These are phyloP conservation scores for Liodrosophila aerea DNA, from an alignment of 2,888 invertebrate species.

Conservation along the genomic window DNA sequence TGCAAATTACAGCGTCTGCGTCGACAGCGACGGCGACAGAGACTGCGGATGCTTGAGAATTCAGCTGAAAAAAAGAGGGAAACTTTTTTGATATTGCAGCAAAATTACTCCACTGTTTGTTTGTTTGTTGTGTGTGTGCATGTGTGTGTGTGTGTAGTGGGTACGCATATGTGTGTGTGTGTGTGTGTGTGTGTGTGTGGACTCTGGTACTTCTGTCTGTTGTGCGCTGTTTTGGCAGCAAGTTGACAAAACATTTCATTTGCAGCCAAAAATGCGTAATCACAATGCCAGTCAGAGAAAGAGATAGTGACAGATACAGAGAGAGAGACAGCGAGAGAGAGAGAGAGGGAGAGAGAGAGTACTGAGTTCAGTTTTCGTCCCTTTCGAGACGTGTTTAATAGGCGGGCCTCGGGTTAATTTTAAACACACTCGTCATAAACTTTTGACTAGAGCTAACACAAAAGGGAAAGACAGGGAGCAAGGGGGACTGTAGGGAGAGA, in stretches of 20 bases:
- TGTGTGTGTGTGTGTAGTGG: constrained; percentile 31
- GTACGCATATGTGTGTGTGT: constrained; percentile 17
- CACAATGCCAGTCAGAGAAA: constrained; percentile 40
- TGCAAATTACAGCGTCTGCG: constrained; percentile 68
- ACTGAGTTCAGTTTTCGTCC: background rate
- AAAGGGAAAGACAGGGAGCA: background rate
- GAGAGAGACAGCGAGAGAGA: background rate
- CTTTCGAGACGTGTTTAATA: constrained; percentile 24
- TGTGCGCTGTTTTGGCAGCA: constrained; percentile 69
- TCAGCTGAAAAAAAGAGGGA: constrained; percentile 16
- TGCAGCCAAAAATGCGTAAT: constrained; percentile 63
- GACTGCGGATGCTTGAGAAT: constrained; percentile 31
- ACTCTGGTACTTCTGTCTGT: constrained; percentile 29
- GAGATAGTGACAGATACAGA: background rate
- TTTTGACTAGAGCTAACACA: constrained; percentile 13
- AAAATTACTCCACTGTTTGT: constrained; percentile 71
- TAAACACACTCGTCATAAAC: constrained; percentile 29
- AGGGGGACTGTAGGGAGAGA: too few species aligned
- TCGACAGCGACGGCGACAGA: constrained; percentile 10
- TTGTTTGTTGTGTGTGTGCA: constrained; percentile 43
- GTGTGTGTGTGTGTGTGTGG: constrained; percentile 18
- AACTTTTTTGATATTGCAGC: constrained; percentile 59
- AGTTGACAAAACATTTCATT: constrained; percentile 76
- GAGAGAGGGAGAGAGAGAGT: background rate
- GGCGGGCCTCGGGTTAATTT: constrained; percentile 29